Percentiles rank a stretch among this genome's conserved stretches.
These are phyloP conservation scores for Amphibalanus amphitrite DNA, from an alignment of 1,140 invertebrate species.

Conservation along the genomic window DNA sequence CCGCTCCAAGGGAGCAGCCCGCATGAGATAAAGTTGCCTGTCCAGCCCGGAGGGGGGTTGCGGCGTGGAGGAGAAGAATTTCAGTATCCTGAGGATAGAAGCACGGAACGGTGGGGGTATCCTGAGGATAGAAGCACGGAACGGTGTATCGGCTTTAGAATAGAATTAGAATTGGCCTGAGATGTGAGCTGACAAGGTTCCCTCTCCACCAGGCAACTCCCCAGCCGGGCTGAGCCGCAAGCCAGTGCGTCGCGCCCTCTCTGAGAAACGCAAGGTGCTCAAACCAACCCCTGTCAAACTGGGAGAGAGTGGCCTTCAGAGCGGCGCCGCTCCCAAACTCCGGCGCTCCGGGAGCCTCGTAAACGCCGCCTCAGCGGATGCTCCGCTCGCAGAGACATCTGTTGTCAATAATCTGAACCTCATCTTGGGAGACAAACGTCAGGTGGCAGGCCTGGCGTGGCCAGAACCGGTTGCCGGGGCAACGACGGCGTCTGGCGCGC, in stretches of 20 bases:
- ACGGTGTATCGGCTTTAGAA: too few relatives aligned
- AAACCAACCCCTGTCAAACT: not conserved
- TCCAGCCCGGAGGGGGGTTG: too few relatives aligned
- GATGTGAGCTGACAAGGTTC: too few relatives aligned
- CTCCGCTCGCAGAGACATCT: not conserved
- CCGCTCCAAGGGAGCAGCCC: too few relatives aligned
- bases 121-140: too few relatives aligned
- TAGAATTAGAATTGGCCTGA: too few relatives aligned
- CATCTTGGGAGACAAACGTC: not conserved
- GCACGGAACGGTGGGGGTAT: too few relatives aligned
- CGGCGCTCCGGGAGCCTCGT: not conserved
- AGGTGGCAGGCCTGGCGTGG: not conserved
- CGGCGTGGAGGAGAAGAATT: too few relatives aligned
- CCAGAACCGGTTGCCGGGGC: not conserved
- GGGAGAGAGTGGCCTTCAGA: not conserved
- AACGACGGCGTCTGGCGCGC: not conserved
- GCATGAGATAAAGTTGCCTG: too few relatives aligned
- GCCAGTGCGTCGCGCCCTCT: not conserved
- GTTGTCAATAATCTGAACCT: not conserved
- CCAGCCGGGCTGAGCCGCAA: not conserved
- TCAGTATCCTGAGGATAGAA: too few relatives aligned
- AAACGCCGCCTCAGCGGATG: not conserved
- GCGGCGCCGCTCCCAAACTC: not conserved
- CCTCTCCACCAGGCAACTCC: not conserved
- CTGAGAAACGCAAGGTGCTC: not conserved